Evolutionary conservation across 2,888 invertebrate species (phyloP).

Genomic region (Ophraella communa): DNA sequence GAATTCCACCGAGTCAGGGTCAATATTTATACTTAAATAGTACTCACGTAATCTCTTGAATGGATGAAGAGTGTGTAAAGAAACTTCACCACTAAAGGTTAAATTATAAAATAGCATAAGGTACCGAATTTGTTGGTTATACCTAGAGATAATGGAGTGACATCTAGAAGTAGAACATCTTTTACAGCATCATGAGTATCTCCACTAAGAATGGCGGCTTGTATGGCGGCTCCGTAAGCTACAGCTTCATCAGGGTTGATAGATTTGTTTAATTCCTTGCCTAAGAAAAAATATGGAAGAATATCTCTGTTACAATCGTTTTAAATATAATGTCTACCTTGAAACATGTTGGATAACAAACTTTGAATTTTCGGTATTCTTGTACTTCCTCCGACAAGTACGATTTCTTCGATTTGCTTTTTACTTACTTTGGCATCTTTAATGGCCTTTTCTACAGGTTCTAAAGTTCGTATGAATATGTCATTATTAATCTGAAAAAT

Average conservation of each 20-base stretch:
- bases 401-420: slow-evolving; percentile 63
- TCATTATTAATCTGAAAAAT: slow-evolving; percentile 64
- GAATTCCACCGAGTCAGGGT: too few species aligned
- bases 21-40: too few species aligned
- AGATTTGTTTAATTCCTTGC: slow-evolving; percentile 70
- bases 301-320: too few species aligned
- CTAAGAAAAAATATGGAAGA: too few species aligned
- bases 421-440: slow-evolving; percentile 69
- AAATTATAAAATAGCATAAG: neutral
- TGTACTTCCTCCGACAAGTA: slow-evolving; percentile 72
- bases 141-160: slow-evolving; percentile 67
- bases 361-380: slow-evolving; percentile 73
- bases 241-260: slow-evolving; percentile 78
- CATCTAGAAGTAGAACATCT: slow-evolving; percentile 71
- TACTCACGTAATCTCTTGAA: too few species aligned
- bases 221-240: slow-evolving; percentile 72
- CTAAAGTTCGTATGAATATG: slow-evolving; percentile 68
- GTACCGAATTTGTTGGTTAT: neutral
- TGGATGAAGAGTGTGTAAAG: too few species aligned
- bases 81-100: too few species aligned
- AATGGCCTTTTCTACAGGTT: slow-evolving; percentile 70
- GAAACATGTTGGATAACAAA: slow-evolving; percentile 63
- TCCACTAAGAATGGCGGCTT: slow-evolving; percentile 68
- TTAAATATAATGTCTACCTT: too few species aligned
- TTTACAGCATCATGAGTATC: slow-evolving; percentile 65